Percentiles rank a stretch among this genome's conserved stretches.
Evolutionary conservation across 2,797 vertebrate species (phyloP).

Genomic region (Halcyon leucocephala): DNA sequence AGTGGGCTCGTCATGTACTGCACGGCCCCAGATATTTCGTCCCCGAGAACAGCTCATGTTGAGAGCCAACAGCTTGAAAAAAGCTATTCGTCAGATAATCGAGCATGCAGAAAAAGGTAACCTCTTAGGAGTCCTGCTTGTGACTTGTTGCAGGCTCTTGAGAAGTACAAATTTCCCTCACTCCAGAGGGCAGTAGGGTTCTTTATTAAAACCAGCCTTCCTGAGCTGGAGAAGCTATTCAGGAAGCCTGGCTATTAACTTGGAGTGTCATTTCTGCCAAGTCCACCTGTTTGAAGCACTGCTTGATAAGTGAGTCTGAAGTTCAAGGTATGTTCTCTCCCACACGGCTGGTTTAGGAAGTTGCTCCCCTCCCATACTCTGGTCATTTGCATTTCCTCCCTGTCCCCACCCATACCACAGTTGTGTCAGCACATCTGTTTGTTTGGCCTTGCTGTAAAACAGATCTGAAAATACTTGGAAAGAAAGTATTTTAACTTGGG

Average conservation of each 20-base stretch:
- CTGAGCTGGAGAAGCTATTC: neutral
- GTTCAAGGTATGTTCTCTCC: neutral
- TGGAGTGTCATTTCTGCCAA: neutral
- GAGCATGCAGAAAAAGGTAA: constrained; percentile 96
- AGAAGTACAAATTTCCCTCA: neutral
- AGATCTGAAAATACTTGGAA: neutral
- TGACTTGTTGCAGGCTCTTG: neutral
- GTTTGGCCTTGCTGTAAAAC: constrained; percentile 15
- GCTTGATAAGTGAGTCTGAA: neutral
- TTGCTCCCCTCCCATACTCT: neutral
- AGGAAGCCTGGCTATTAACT: neutral
- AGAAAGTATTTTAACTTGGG: neutral
- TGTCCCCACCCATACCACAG: constrained; percentile 3
- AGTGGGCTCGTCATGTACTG: constrained; percentile 70
- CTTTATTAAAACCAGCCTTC: neutral
- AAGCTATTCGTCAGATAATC: constrained; percentile 96
- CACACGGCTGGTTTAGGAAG: neutral
- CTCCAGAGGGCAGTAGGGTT: neutral
- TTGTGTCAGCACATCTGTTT: neutral
- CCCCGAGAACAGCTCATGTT: constrained; percentile 96
- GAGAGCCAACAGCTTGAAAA: constrained; percentile 96
- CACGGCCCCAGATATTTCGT: constrained; percentile 88
- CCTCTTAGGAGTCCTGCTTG: neutral
- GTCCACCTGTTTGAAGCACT: neutral
- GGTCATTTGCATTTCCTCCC: constrained; percentile 24